phyloP scores from a whole-genome alignment of 2,113 vertebrate genomes.

The Propithecus coquereli region DNA sequence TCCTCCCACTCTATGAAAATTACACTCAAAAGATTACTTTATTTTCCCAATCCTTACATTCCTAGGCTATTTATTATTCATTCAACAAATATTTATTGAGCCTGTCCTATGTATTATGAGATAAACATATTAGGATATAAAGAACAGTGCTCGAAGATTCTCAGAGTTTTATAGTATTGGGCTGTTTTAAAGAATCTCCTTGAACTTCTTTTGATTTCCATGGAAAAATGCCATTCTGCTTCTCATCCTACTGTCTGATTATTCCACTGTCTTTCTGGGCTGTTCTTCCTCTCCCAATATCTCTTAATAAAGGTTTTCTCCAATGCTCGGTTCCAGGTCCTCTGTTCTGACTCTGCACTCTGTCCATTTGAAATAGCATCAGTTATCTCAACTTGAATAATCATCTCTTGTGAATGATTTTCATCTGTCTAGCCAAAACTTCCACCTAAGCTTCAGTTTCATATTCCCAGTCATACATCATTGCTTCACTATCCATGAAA shows the following conservation, averaged over 20 bases:
- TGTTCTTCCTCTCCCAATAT: background rate
- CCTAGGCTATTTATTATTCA: background rate
- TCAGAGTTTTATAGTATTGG: background rate
- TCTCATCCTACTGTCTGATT: background rate
- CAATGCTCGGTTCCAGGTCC: background rate
- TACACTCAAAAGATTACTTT: background rate
- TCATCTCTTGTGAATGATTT: background rate
- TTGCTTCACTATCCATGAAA: background rate
- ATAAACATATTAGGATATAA: background rate
- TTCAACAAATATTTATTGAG: background rate
- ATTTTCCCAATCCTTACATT: background rate
- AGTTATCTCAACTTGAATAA: background rate
- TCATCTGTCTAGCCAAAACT: background rate
- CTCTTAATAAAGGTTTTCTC: background rate
- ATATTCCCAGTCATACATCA: background rate
- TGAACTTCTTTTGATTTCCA: slow-evolving; percentile 37
- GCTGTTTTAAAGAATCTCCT: slow-evolving; percentile 19
- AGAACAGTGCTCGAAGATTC: background rate
- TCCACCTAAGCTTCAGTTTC: background rate
- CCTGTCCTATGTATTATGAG: background rate
- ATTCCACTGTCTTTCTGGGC: background rate
- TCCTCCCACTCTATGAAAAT: background rate
- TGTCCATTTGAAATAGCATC: slow-evolving; percentile 3
- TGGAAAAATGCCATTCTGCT: background rate
- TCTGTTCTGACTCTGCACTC: background rate